A percentile compares a stretch with the other conserved stretches of the same genome.
Conservation (phyloP, 2,888 invertebrate species). For the Lycophotia porphyrea region DNA sequence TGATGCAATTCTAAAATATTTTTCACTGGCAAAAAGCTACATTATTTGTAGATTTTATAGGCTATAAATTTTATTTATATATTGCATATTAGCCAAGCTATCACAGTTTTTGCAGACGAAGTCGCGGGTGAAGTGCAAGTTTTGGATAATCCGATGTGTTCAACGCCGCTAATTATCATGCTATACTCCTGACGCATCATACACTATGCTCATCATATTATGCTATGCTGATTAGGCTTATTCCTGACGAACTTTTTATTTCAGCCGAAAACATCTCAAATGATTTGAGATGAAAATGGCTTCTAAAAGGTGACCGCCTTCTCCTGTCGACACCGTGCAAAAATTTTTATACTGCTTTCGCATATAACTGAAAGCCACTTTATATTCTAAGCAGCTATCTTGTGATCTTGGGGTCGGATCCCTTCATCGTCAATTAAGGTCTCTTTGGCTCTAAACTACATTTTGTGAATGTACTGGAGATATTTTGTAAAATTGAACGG, state of each 20-base stretch:
- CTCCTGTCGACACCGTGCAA: neutral
- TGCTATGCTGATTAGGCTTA: too few relatives aligned
- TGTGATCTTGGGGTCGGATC: slow-evolving; percentile 52
- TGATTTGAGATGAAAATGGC: neutral
- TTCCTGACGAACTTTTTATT: neutral
- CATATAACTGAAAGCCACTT: slow-evolving; percentile 54
- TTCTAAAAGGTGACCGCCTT: neutral
- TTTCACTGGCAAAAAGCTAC: too few relatives aligned
- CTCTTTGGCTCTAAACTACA: slow-evolving; percentile 53
- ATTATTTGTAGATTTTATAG: too few relatives aligned
- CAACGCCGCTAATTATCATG: neutral
- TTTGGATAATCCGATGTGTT: neutral
- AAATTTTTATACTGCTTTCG: neutral
- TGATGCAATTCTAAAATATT: too few relatives aligned
- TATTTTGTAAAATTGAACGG: slow-evolving; percentile 37
- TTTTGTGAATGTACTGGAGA: slow-evolving; percentile 50
- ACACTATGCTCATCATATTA: too few relatives aligned
- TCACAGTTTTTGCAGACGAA: too few relatives aligned
- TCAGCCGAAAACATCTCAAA: neutral
- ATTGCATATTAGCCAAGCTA: too few relatives aligned
- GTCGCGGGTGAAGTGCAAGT: too few relatives aligned
- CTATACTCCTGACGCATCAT: neutral
- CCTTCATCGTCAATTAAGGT: slow-evolving; percentile 62
- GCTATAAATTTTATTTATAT: too few relatives aligned
- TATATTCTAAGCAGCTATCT: slow-evolving; percentile 59